Conservation (phyloP, 2,888 invertebrate genomes). For the Plagiodera versicolora region DNA sequence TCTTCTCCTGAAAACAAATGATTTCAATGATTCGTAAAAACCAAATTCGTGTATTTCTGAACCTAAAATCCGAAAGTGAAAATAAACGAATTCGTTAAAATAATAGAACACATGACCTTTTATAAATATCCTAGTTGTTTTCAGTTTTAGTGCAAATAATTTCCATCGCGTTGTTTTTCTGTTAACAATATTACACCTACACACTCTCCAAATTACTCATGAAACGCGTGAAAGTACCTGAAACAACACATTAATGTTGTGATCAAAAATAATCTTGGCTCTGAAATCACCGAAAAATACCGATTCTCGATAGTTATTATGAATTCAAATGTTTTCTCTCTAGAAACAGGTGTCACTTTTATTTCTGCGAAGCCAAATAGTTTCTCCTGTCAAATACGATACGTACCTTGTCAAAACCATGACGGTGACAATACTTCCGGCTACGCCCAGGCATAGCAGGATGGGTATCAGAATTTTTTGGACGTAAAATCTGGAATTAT, state of each 20-base stretch:
- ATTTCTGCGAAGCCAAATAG: too few relatives aligned
- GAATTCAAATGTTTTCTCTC: too few relatives aligned
- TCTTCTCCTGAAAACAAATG: slow-evolving; percentile 56
- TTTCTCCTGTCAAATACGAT: too few relatives aligned
- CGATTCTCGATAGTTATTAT: neutral
- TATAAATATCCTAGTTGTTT: neutral
- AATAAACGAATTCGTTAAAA: too few relatives aligned
- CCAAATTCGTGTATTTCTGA: too few relatives aligned
- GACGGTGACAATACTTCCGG: slow-evolving; percentile 66
- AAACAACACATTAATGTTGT: neutral
- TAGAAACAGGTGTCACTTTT: too few relatives aligned
- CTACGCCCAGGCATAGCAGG: slow-evolving; percentile 66
- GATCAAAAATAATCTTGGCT: neutral
- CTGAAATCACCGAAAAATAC: too few relatives aligned
- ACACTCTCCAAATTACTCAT: neutral
- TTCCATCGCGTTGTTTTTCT: neutral
- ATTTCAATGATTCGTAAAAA: neutral
- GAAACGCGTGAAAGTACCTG: neutral
- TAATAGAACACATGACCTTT: too few relatives aligned
- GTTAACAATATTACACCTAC: neutral
- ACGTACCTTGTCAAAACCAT: slow-evolving; percentile 60
- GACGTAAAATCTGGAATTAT: slow-evolving; percentile 58
- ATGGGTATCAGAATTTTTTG: slow-evolving; percentile 67
- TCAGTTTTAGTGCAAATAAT: neutral
- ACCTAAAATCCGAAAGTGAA: too few relatives aligned